Base-by-base conservation (phyloP, 2,797 vertebrate genomes). In the Nyctibius grandis region DNA sequence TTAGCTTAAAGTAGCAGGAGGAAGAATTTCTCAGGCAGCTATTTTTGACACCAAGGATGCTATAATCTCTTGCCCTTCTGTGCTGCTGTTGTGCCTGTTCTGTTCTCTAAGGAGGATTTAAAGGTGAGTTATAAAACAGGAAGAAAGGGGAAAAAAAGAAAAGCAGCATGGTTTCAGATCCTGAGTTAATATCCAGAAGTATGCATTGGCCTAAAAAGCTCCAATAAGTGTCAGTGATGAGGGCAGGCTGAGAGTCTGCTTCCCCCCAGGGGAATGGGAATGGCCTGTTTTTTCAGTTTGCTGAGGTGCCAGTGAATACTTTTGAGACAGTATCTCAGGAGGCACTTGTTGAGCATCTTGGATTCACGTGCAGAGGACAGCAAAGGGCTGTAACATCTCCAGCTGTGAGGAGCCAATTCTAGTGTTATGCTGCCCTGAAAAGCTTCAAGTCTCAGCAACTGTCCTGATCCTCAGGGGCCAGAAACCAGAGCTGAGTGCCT, bases 1-100 rank as follows among this genome's bases (percentile, higher is more conserved):
- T 82, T 5, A 82, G 59, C 84, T 91, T 21, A 20, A 76, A 93
- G 90, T 77, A 88, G 85, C 76, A 28, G 85, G 6, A 72, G 51
- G 18, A 93, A 61, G 59, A 74, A 59, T n/a, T 11, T 45, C 73
- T 90, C 77, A 36, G 47, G 85, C 61, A 60, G 90, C 80, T 95
- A 82, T 91, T 95, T 96, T 85, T 91, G 93, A 93, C 90, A 82
- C 80, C 51, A 56, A 56, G 60, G 53, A 36, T 60, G 53, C 65
- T 77, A 19, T 73, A 23, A 78, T 83, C 77, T 79, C 74, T 47
- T 63, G 74, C 74, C 92, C 86, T 93, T 89, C 69, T 15, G 53
- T 53, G 59, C 65, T 68, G 85, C 82, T 73, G 96, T 79, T 76
- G 80, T 54, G 74, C 77, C 77, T 76, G 50, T 13, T 88, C 83